phyloP scores from a whole-genome alignment of 1,140 invertebrate species.

The Nomia melanderi region DNA sequence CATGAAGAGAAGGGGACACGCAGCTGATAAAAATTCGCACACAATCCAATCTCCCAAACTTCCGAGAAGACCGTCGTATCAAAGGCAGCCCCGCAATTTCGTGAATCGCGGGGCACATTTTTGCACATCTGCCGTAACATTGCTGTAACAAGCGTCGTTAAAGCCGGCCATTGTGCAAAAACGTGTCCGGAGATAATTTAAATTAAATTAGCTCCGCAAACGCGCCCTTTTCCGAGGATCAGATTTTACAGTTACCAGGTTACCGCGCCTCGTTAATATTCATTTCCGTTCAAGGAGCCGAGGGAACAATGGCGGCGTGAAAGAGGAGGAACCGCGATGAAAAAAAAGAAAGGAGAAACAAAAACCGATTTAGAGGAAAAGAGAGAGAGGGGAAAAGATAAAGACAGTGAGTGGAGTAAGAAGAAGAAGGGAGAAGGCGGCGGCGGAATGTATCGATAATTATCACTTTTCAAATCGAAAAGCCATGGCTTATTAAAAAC shows the following conservation, averaged over 20 bases:
- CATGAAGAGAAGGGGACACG: too few species aligned
- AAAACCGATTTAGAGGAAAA: neutral
- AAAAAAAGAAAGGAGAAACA: neutral
- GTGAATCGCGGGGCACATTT: neutral
- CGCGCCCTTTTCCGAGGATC: conserved; percentile 30
- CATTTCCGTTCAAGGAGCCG: conserved; percentile 40
- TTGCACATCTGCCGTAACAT: neutral
- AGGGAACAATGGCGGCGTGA: conserved; percentile 31
- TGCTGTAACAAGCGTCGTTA: neutral
- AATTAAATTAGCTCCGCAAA: conserved; percentile 45
- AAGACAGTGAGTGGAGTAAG: neutral
- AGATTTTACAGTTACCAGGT: conserved; percentile 38
- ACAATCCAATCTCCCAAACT: neutral
- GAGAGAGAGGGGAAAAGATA: neutral
- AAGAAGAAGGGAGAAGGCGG: too few species aligned
- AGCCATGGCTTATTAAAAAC: conserved; percentile 32
- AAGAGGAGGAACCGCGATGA: conserved; percentile 11
- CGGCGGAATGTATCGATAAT: conserved; percentile 28
- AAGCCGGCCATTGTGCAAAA: neutral
- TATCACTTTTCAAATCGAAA: too few species aligned
- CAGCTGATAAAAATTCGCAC: too few species aligned
- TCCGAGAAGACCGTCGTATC: neutral
- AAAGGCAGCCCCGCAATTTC: neutral
- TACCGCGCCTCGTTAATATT: conserved; percentile 46
- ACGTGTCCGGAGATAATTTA: conserved; percentile 19